Evolutionary conservation across 1,140 invertebrate species (phyloP), one percentile per base, ranked within the genome.

Genomic region (Lethocerus indicus): DNA sequence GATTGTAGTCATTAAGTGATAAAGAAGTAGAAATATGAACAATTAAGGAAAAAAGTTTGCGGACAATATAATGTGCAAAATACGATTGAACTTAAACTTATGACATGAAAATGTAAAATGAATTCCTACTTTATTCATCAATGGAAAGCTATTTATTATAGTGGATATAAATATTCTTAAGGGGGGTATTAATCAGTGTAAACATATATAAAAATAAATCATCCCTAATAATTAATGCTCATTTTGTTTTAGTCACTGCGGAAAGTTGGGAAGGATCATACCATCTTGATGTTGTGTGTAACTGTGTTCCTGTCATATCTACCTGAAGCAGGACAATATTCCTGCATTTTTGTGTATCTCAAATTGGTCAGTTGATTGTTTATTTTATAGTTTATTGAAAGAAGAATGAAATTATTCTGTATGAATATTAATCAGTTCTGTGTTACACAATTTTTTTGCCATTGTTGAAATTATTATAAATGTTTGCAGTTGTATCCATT

Each of bases 291-390:
- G 76, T 75, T 98, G 54, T 97, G 93, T 69, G 82, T 95, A 52
- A 88, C 94, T 23, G 94, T 98, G 54, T 93, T 98, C 65, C 74
- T 98, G 36, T 97, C 92, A 24, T 98, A 98, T 70, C 71, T 98
- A 56, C 94, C 95, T n/a, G 96, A 99, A 67, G 85, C 85, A 26
- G 94, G 94, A 52, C 90, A 98, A 69, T 98, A 98, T 69, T 98
- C 94, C 50, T 98, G 94, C 70, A 98, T 99, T 70, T 98, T 99
- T 72, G 94, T 99, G 57, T 99, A 99, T 69, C 76, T 99, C 40
- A 92, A 90, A 71, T 73, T 98, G 59, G 92, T 82, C 63, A 67
- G 72, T 63, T 47, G 24, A 16, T 3, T 18, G 2, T 3, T 12
- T 3, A 37, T 13, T 4, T 39, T 32, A 27, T 23, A 16, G 14